phyloP scores from a whole-genome alignment of 2,113 vertebrate genomes.

The Chroicocephalus ridibundus region DNA sequence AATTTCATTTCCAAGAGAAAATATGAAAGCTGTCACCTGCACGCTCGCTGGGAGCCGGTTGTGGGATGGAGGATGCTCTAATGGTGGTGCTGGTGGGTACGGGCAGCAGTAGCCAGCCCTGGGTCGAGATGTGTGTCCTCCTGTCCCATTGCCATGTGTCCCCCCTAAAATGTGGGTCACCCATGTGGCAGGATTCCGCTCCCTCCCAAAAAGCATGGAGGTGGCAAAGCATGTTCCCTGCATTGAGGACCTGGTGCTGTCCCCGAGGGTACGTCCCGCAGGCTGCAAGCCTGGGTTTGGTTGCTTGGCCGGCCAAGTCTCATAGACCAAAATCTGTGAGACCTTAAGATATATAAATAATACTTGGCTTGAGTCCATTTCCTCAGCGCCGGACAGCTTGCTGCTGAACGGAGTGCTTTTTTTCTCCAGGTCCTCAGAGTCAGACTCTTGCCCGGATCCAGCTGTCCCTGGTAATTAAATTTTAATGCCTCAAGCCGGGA shows the following conservation, averaged over 20 bases:
- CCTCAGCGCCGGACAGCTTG: not conserved
- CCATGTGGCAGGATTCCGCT: rapidly evolving
- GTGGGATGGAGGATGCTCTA: not conserved
- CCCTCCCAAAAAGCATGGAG: not conserved
- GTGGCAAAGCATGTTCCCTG: not conserved
- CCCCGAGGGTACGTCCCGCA: rapidly evolving
- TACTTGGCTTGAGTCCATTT: not conserved
- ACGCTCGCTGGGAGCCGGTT: rapidly evolving
- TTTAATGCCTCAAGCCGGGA: constrained; percentile 11
- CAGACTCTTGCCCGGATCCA: not conserved
- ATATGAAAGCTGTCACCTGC: constrained; percentile 18
- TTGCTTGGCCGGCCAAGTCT: not conserved
- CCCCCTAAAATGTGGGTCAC: not conserved
- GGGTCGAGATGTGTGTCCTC: not conserved
- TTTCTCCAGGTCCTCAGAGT: not conserved
- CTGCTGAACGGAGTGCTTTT: not conserved
- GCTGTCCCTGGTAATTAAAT: constrained; percentile 40
- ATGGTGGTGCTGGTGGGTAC: rapidly evolving
- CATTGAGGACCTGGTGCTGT: rapidly evolving
- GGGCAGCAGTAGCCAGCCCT: not conserved
- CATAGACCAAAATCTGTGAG: not conserved
- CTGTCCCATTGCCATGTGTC: not conserved
- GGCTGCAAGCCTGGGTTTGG: not conserved
- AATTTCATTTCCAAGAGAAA: constrained; percentile 12
- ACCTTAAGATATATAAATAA: not conserved